Base-by-base conservation (phyloP, 2,797 vertebrate species). In the Sebastes ruberrimus region DNA sequence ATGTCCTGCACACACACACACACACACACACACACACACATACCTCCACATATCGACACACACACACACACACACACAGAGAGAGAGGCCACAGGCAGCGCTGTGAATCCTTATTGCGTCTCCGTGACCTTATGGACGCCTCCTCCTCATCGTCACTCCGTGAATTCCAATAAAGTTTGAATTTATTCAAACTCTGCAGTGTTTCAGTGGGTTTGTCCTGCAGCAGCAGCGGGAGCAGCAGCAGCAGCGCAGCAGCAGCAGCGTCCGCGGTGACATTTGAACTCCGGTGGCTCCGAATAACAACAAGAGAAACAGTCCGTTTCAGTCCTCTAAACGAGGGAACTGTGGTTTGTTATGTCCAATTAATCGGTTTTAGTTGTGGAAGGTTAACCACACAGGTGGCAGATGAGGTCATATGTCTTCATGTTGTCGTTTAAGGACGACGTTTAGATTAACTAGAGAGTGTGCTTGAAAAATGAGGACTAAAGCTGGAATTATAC, bases 121-220 rank as follows among this genome's bases (percentile, higher is more conserved):
- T 82, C 55, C 18, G 13, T 88, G 86, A 89, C 86, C 85, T 91
- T 84, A 82, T 76, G 16, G 35, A 6, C 35, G 42, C 10, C 33
- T 35, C 69, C 61, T 71, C 64, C 32, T 67, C 62, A 1, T 75
- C 4, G 65, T 83, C 81, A 70, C 72, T 7, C 13, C 0, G 33
- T 81, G 83, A 82, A 87, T 88, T 35, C 71, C 70, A 74, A 82
- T 82, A 89, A 85, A 87, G 87, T 90, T 80, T 11, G 67, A 73
- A 83, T 83, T 28, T 61, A 84, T 83, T 86, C 68, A 63, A 82
- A 77, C 71, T 46, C 63, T 27, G 63, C 52, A 62, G 69, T 5
- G 67, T 49, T 28, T 78, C 62, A 10, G 7, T 18, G n/a, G 20
- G 52, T 80, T 77, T 38, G 27, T 82, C 65, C 65, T 55, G 33